A percentile compares a stretch with the other conserved stretches of the same genome.
Evolutionary conservation across 2,888 invertebrate species (phyloP).

Genomic region (Hedya salicella): DNA sequence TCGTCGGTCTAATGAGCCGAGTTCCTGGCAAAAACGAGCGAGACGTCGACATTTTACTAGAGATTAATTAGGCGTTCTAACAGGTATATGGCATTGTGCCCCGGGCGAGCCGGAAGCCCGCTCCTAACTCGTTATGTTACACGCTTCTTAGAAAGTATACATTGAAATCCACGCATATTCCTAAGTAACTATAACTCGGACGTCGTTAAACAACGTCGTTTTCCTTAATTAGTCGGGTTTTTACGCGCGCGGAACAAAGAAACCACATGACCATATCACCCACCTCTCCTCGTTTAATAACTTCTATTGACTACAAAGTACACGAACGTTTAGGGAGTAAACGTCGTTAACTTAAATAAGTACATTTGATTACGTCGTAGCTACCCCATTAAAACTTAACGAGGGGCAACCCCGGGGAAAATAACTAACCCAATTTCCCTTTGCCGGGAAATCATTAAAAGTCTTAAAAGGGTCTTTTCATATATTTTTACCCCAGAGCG

Average conservation of each 20-base stretch:
- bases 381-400: slow-evolving; percentile 86
- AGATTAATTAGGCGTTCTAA: slow-evolving; percentile 81
- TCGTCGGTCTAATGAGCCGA: slow-evolving; percentile 83
- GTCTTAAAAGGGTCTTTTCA: slow-evolving; percentile 85
- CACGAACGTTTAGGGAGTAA: slow-evolving; percentile 65
- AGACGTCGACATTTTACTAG: slow-evolving; percentile 79
- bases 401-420: slow-evolving; percentile 84
- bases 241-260: slow-evolving; percentile 49
- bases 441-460: slow-evolving; percentile 85
- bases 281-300: slow-evolving; percentile 60
- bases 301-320: slow-evolving; percentile 77
- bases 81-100: slow-evolving; percentile 65
- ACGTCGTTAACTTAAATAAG: slow-evolving; percentile 84
- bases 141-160: slow-evolving; percentile 64
- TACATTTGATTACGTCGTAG: slow-evolving; percentile 84
- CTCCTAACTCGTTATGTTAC: slow-evolving; percentile 64
- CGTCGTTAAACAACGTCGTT: slow-evolving; percentile 36
- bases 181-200: slow-evolving; percentile 35
- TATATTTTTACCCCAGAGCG: slow-evolving; percentile 82
- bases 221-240: slow-evolving; percentile 38
- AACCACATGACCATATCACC: slow-evolving; percentile 44
- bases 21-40: slow-evolving; percentile 82
- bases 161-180: slow-evolving; percentile 49
- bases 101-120: slow-evolving; percentile 64
- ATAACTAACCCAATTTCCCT: slow-evolving; percentile 86